These are phyloP conservation scores for Meloidogyne floridensis DNA, from an alignment of 1,140 invertebrate species.

Conservation along the genomic window DNA sequence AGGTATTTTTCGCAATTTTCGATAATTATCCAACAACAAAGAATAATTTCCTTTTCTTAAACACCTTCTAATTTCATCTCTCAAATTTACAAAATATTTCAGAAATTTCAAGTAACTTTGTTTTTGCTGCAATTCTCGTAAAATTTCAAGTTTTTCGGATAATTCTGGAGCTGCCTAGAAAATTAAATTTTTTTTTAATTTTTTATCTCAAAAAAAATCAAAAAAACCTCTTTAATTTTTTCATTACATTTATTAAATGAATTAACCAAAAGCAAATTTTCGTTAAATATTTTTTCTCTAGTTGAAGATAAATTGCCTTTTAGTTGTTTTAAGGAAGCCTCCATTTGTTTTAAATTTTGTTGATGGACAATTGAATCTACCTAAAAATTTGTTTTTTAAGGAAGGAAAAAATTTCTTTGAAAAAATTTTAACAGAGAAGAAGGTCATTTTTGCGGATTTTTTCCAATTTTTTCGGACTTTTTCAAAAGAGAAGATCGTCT, in stretches of 20 bases:
- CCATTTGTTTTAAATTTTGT: constrained; percentile 19
- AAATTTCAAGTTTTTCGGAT: constrained; percentile 24
- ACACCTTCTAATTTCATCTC: constrained; percentile 31
- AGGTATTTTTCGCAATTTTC: constrained; percentile 32
- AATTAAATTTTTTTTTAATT: neutral
- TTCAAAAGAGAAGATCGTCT: too few relatives aligned
- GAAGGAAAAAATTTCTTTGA: too few relatives aligned
- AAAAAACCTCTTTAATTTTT: constrained; percentile 9
- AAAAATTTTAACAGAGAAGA: too few relatives aligned
- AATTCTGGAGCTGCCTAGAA: constrained; percentile 32
- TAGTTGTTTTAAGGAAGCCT: neutral
- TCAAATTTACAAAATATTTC: constrained; percentile 33
- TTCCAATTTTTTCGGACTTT: too few relatives aligned
- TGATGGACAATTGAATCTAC: constrained; percentile 27
- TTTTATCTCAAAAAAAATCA: neutral
- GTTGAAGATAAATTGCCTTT: neutral
- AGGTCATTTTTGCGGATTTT: too few relatives aligned
- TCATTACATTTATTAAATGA: neutral
- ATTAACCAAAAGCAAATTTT: constrained; percentile 2
- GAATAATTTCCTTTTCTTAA: constrained; percentile 31
- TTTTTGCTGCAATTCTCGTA: constrained; percentile 21
- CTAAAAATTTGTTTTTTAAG: neutral
- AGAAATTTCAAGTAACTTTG: constrained; percentile 34
- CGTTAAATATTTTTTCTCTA: neutral
- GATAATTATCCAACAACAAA: constrained; percentile 28